phyloP scores from a whole-genome alignment of 2,888 invertebrate genomes.

The Trissolcus brochymenae region DNA sequence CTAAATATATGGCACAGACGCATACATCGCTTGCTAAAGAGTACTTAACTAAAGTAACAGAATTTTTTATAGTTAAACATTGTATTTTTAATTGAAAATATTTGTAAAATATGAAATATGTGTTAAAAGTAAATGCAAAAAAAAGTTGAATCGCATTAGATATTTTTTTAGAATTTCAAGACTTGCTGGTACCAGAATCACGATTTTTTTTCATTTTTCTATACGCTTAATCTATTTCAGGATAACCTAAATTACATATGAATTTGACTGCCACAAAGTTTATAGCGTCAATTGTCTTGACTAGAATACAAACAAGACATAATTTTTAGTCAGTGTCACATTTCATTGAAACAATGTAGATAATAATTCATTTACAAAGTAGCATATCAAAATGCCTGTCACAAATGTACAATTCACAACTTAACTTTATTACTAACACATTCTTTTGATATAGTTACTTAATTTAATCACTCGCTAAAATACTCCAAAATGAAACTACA shows the following conservation, averaged over 20 bases:
- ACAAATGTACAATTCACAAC: background rate
- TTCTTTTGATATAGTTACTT: too few relatives aligned
- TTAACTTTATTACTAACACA: too few relatives aligned
- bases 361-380: background rate
- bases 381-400: constrained; percentile 12
- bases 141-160: too few relatives aligned
- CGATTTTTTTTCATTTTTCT: background rate
- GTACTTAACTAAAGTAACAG: background rate
- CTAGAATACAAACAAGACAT: constrained; percentile 13
- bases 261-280: constrained; percentile 9
- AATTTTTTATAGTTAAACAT: constrained; percentile 2
- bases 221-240: constrained; percentile 16
- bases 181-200: background rate
- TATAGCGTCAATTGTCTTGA: constrained; percentile 16
- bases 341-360: background rate
- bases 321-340: too few relatives aligned
- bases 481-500: background rate
- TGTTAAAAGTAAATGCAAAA: too few relatives aligned
- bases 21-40: background rate
- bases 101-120: too few relatives aligned
- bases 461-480: background rate
- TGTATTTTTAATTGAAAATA: too few relatives aligned
- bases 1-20: constrained; percentile 19
- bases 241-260: constrained; percentile 1
- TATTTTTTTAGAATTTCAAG: background rate